Base-by-base conservation (phyloP, 2,888 invertebrate genomes). In the Tridacna crocea region DNA sequence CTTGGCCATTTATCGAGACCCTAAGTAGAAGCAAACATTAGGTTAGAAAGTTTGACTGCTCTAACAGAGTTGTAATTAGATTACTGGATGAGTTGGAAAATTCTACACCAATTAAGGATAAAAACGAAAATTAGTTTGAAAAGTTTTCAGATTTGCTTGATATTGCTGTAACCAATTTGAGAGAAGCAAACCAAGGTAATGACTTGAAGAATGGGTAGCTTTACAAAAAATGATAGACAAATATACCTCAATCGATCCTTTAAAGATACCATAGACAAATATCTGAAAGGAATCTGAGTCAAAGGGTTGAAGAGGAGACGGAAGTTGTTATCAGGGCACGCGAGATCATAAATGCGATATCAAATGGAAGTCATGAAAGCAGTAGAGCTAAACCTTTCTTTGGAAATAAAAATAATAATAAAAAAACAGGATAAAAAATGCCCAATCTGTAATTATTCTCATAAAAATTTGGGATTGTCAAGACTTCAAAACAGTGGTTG, bases 231-330 rank as follows among this genome's bases (percentile, higher is more conserved):
- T 66, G 79, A 17, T 72, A 76, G 70, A 48, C 36, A 11, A 83
- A 83, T 51, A 19, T 83, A n/a, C 66, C 83, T 15, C 26, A 61
- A 61, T 46, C 73, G 4, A 79, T 79, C 73, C 60, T 82, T 8
- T 22, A 72, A 27, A 72, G 68, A 47, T 83, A 83, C 22, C 79
- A 83, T 70, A 36, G 77, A 0, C 77, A 77, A 77, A 58, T 83
- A n/a, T 79, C 51, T 27, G 82, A 83, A 47, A 76, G 77, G 15
- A 17, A 47, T 19, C 60, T 79, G 17, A 24, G 61, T n/a, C 55
- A 65, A 12, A 79, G 72, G 79, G 46, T 79, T 2, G 60, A 72
- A 0, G 75, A 82, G 55, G 79, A 82, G 61, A 24, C 79, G 17
- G 79, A 82, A 79, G 79, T 76, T 48, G 47, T 65, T 10, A 72